Evolutionary conservation across 2,888 invertebrate genomes (phyloP).

Genomic region (Ormia ochracea): DNA sequence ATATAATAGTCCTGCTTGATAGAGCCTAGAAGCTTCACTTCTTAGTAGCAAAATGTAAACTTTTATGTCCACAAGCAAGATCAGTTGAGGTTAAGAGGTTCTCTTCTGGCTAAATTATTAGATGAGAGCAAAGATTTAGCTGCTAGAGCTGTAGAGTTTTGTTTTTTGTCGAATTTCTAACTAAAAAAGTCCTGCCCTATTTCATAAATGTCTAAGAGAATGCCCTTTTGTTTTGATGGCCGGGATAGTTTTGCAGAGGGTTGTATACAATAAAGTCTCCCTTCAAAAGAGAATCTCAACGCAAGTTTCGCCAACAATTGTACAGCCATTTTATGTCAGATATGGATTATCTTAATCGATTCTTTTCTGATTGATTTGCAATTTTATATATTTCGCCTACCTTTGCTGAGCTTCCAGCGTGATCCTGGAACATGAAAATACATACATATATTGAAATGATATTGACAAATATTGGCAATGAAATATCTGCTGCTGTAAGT

Average conservation of each 20-base stretch:
- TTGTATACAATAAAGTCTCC: constrained; percentile 71
- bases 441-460: too few relatives aligned
- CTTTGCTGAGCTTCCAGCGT: too few relatives aligned
- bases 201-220: constrained; percentile 73
- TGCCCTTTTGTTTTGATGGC: constrained; percentile 72
- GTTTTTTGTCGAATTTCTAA: constrained; percentile 71
- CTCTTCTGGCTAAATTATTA: constrained; percentile 69
- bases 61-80: too few relatives aligned
- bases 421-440: too few relatives aligned
- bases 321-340: constrained; percentile 72
- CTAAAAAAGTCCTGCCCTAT: constrained; percentile 69
- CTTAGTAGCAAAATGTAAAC: too few relatives aligned
- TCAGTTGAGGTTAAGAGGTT: constrained; percentile 73
- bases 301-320: constrained; percentile 66
- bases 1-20: too few relatives aligned
- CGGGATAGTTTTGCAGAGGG: constrained; percentile 68
- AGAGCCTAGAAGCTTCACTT: too few relatives aligned
- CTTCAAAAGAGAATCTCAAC: constrained; percentile 68
- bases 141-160: constrained; percentile 71
- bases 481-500: too few relatives aligned
- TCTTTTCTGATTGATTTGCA: too few relatives aligned
- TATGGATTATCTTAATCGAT: constrained; percentile 72
- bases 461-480: too few relatives aligned
- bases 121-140: constrained; percentile 71
- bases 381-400: too few relatives aligned